Percentiles rank a stretch among this genome's conserved stretches.
These are phyloP conservation scores for Callosobruchus maculatus DNA, from an alignment of 2,888 invertebrate species.

Conservation along the genomic window DNA sequence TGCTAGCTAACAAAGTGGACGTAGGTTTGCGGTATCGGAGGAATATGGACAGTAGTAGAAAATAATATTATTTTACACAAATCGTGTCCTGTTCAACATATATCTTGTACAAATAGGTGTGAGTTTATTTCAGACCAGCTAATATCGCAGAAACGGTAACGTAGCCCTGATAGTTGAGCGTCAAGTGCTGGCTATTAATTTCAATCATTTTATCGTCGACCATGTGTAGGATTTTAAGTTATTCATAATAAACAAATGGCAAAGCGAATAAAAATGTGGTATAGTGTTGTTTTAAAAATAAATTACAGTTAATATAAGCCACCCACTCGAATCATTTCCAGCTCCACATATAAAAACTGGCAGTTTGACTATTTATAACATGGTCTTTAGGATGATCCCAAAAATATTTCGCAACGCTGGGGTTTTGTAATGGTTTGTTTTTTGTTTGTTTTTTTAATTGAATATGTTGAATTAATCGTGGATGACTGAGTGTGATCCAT, in stretches of 20 bases:
- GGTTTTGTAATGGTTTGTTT: background rate
- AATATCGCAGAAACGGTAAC: background rate
- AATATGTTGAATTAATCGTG: too few species aligned
- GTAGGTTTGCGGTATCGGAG: too few species aligned
- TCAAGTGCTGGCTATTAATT: background rate
- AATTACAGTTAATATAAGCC: background rate
- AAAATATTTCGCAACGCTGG: background rate
- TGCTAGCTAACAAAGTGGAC: too few species aligned
- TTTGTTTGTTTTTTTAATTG: too few species aligned
- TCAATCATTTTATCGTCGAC: background rate
- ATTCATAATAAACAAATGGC: background rate
- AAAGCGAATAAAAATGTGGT: background rate
- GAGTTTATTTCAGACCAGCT: too few species aligned
- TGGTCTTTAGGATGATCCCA: background rate
- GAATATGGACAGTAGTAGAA: too few species aligned
- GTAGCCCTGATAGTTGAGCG: background rate
- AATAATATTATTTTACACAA: too few species aligned
- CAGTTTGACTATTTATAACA: background rate
- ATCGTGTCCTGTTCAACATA: too few species aligned
- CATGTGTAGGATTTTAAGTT: background rate
- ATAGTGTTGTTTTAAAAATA: background rate
- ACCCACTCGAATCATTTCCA: background rate
- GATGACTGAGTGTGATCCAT: too few species aligned
- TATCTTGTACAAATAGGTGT: too few species aligned
- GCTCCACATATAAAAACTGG: background rate